Evolutionary conservation across 2,888 invertebrate genomes (phyloP).

Genomic region (Trilocha varians): DNA sequence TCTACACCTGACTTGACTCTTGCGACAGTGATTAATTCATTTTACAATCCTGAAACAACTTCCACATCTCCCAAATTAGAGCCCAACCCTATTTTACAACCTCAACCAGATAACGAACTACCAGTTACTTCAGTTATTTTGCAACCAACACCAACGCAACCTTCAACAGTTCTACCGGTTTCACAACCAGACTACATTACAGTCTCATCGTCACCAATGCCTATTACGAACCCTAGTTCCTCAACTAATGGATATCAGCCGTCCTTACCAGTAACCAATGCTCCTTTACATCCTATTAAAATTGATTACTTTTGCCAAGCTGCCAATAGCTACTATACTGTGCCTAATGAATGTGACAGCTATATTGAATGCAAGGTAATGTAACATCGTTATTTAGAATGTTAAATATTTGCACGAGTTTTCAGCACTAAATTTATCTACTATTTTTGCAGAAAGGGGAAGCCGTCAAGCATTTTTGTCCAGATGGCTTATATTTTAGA

Average conservation of each 20-base stretch:
- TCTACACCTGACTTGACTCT: constrained; percentile 2
- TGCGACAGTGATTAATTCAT: background rate
- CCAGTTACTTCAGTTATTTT: too few species aligned
- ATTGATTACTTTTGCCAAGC: constrained; percentile 17
- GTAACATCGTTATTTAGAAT: background rate
- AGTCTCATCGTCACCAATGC: background rate
- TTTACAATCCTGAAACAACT: background rate
- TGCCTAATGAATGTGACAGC: constrained; percentile 77
- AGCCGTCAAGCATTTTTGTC: constrained; percentile 77
- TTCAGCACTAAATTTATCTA: background rate
- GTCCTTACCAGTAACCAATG: background rate
- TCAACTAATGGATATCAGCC: background rate
- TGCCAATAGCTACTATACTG: constrained; percentile 37
- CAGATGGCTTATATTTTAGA: constrained; percentile 83
- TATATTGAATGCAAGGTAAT: constrained; percentile 75
- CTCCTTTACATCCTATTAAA: background rate
- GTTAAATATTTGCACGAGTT: background rate
- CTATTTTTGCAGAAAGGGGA: constrained; percentile 61
- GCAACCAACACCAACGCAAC: background rate
- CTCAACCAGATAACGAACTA: too few species aligned
- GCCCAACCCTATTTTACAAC: constrained; percentile 1
- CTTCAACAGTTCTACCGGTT: constrained; percentile 1
- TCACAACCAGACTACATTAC: background rate
- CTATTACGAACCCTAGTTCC: background rate
- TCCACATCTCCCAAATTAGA: constrained; percentile 2